A percentile compares a stretch with the other conserved stretches of the same genome.
Conservation (phyloP, 2,113 vertebrate genomes). For the Vidua macroura region DNA sequence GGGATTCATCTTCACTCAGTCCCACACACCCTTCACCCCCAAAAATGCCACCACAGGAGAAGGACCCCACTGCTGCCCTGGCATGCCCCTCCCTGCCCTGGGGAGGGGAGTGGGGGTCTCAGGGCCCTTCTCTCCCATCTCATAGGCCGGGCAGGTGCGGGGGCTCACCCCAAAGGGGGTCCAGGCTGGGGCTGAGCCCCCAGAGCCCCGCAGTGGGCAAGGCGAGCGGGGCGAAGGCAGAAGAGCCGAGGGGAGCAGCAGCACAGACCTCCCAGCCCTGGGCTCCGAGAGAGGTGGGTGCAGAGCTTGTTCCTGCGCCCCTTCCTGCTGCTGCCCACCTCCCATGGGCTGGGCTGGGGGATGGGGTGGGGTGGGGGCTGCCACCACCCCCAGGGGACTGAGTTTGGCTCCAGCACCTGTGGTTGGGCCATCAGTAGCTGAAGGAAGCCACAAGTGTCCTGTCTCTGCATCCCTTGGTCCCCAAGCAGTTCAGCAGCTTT, state of each 20-base stretch:
- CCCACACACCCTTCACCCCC: rapidly evolving
- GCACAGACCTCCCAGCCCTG: background rate
- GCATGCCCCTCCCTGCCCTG: background rate
- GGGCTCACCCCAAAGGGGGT: background rate
- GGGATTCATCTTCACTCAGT: background rate
- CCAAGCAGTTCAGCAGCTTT: background rate
- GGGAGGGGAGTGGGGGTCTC: background rate
- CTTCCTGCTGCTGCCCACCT: background rate
- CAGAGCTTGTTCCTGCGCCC: background rate
- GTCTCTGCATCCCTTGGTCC: background rate
- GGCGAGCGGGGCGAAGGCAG: background rate
- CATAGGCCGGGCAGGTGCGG: background rate
- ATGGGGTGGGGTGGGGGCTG: background rate
- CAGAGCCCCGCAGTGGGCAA: rapidly evolving
- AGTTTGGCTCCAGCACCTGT: background rate
- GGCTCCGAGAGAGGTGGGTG: conserved; percentile 40
- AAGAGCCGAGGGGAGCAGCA: background rate
- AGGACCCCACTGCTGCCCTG: background rate
- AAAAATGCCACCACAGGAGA: rapidly evolving
- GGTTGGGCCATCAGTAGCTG: rapidly evolving
- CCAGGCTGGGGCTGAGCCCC: background rate
- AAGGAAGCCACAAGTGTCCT: background rate
- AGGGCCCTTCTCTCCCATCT: background rate
- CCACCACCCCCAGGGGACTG: rapidly evolving
- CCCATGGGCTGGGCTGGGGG: rapidly evolving